Evolutionary conservation across 64 coral and sea anemone species (phyloP).

Genomic region (Montipora efflorescens): DNA sequence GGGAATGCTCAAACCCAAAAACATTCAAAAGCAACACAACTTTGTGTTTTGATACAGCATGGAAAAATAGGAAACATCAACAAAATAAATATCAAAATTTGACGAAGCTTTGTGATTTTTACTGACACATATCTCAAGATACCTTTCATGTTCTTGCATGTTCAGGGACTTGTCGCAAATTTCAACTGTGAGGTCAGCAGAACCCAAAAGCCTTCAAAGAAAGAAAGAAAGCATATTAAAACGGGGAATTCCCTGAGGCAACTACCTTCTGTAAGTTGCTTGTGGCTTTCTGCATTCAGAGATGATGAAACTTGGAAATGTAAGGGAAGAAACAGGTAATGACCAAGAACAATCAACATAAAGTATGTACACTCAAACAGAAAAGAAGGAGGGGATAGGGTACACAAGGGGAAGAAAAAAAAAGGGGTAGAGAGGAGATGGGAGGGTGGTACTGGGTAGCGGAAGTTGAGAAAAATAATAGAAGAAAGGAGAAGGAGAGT

Average conservation of each 20-base stretch:
- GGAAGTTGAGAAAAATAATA: background rate
- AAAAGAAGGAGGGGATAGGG: background rate
- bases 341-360: background rate
- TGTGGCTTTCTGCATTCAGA: no score
- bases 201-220: constrained; percentile 61
- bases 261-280: background rate
- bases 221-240: background rate
- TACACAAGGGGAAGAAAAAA: no score
- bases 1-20: no score
- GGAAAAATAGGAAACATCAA: background rate
- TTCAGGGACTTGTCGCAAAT: constrained; percentile 91
- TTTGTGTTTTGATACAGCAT: no score
- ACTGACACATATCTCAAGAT: background rate
- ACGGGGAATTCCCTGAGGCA: no score
- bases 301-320: no score
- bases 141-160: constrained; percentile 95
- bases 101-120: no score
- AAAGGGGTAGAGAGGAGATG: background rate
- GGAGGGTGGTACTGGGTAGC: background rate
- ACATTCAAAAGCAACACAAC: no score
- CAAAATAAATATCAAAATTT: background rate
- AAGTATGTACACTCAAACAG: background rate
- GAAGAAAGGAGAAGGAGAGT: no score
- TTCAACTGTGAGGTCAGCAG: constrained; percentile 73
- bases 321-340: background rate